Evolutionary conservation across 2,797 vertebrate species (phyloP).

Genomic region (Chanos chanos): DNA sequence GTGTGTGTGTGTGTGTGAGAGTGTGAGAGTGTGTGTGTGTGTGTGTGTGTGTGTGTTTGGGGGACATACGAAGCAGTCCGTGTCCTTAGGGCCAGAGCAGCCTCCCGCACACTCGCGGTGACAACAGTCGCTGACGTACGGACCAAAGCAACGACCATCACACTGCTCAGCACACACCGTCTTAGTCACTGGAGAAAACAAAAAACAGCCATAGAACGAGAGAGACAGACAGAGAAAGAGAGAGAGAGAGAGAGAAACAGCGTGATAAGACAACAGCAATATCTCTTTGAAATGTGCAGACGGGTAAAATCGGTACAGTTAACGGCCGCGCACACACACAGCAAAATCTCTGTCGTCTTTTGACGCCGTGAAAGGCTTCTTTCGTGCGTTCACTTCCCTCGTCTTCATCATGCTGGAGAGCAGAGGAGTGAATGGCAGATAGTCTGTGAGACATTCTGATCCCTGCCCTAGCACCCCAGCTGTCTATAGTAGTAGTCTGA

Average conservation of each 20-base stretch:
- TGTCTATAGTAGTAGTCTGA: conserved; percentile 41
- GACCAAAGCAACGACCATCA: conserved; percentile 91
- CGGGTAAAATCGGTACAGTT: not conserved
- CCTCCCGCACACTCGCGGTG: conserved; percentile 96
- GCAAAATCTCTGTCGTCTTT: no score
- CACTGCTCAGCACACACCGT: conserved; percentile 96
- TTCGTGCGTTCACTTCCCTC: no score
- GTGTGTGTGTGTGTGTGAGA: no score
- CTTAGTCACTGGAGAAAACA: conserved; percentile 80
- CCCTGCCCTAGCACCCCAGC: no score
- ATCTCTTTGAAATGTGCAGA: not conserved
- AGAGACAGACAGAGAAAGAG: not conserved
- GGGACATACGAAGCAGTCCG: conserved; percentile 92
- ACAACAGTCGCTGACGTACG: conserved; percentile 96
- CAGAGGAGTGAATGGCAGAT: no score
- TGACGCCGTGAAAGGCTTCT: no score
- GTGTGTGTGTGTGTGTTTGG: conserved; percentile 1
- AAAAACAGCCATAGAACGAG: not conserved
- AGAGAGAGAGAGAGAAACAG: no score
- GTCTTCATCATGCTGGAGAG: no score
- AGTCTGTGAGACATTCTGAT: no score
- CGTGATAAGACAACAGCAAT: no score
- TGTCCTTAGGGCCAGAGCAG: conserved; percentile 94
- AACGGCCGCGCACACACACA: no score
- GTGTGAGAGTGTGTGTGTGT: no score